Percentiles rank a stretch among this genome's conserved stretches.
phyloP scores from a whole-genome alignment of 1,140 invertebrate species.

The Drosophila nannoptera region DNA sequence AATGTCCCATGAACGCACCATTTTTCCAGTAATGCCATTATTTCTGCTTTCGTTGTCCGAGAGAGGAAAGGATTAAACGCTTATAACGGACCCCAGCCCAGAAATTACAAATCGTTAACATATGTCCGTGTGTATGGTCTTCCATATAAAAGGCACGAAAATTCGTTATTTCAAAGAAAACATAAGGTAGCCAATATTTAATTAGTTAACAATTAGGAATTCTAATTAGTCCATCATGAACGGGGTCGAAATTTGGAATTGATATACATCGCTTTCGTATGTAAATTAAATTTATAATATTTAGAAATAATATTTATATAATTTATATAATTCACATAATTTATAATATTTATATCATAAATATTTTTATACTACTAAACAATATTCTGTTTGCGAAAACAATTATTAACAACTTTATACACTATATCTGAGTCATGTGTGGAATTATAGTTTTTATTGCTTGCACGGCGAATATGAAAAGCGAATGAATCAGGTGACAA shows the following conservation, averaged over 20 bases:
- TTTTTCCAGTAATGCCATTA: slow-evolving; percentile 38
- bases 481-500: slow-evolving; percentile 15
- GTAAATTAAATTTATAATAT: too few species aligned
- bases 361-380: too few species aligned
- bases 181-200: slow-evolving; percentile 31
- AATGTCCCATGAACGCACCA: slow-evolving; percentile 56
- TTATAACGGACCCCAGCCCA: slow-evolving; percentile 48
- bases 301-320: too few species aligned
- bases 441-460: slow-evolving; percentile 56
- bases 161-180: slow-evolving; percentile 31
- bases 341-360: too few species aligned
- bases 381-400: too few species aligned
- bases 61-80: slow-evolving; percentile 63
- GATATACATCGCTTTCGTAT: background rate
- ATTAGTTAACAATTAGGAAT: slow-evolving; percentile 9
- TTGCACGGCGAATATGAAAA: slow-evolving; percentile 12
- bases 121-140: slow-evolving; percentile 19
- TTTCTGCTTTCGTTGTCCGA: slow-evolving; percentile 29
- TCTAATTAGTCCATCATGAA: too few species aligned
- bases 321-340: too few species aligned
- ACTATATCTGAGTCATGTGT: slow-evolving; percentile 36
- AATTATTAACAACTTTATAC: too few species aligned
- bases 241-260: too few species aligned
- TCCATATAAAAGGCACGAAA: slow-evolving; percentile 24
- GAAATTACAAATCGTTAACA: slow-evolving; percentile 9